phyloP scores from a whole-genome alignment of 2,113 vertebrate genomes.

The Scatophagus argus region DNA sequence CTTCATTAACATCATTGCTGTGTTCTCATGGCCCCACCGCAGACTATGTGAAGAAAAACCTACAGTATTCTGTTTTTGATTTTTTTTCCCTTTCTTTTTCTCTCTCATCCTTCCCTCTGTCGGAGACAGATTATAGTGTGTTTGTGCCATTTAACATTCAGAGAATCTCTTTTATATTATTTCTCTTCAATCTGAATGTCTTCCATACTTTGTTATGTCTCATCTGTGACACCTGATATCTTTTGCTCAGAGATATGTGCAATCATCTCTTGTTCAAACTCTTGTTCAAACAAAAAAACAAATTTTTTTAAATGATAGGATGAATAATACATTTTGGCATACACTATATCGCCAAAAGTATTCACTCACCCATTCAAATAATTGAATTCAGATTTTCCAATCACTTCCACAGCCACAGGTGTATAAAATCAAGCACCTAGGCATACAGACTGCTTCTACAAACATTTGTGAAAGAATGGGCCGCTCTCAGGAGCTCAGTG shows the following conservation, averaged over 20 bases:
- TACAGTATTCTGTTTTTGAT: not conserved
- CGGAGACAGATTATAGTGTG: conserved; percentile 2
- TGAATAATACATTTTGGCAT: conserved; percentile 26
- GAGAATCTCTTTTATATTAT: conserved; percentile 15
- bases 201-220: conserved; percentile 30
- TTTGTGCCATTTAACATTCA: conserved; percentile 40
- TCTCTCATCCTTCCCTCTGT: not conserved
- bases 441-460: too few relatives aligned
- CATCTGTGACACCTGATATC: conserved; percentile 25
- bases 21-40: conserved; percentile 39
- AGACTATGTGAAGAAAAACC: conserved; percentile 13
- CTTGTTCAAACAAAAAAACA: too few relatives aligned
- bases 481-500: too few relatives aligned
- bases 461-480: too few relatives aligned
- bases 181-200: conserved; percentile 37
- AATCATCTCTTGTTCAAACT: conserved; percentile 38
- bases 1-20: conserved; percentile 74
- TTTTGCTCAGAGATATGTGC: conserved; percentile 21
- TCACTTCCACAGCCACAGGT: too few relatives aligned
- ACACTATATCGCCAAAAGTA: too few relatives aligned
- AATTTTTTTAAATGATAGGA: conserved; percentile 33
- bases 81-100: conserved; percentile 6
- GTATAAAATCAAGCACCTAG: too few relatives aligned
- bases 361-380: too few relatives aligned
- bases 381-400: too few relatives aligned